Percentiles rank a stretch among this genome's conserved stretches.
Conservation (phyloP, 1,140 invertebrate species). For the Diachasma alloeum region DNA sequence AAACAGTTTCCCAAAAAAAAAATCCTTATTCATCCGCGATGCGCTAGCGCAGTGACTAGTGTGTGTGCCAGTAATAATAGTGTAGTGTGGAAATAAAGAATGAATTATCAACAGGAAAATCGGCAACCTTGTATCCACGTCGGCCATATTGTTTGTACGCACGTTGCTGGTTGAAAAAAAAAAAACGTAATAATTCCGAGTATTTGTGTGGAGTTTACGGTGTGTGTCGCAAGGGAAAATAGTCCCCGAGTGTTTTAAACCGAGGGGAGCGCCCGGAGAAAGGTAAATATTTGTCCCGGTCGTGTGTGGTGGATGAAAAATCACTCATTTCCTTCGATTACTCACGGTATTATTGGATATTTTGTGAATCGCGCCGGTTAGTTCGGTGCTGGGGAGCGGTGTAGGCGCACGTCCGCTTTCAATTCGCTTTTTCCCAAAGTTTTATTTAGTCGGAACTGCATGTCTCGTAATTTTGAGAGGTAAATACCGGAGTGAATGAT, state of each 20-base stretch:
- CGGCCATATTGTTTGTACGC: conserved; percentile 50
- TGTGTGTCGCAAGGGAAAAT: conserved; percentile 21
- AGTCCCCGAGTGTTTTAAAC: conserved; percentile 1
- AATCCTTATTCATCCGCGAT: conserved; percentile 10
- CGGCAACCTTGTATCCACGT: conserved; percentile 33
- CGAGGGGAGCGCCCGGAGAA: conserved; percentile 30
- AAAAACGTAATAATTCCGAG: not conserved
- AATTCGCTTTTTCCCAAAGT: not conserved
- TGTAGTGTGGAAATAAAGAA: conserved; percentile 40
- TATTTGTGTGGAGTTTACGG: not conserved
- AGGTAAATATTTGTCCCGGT: conserved; percentile 44
- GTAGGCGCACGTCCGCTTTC: not conserved
- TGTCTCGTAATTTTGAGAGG: too few relatives aligned
- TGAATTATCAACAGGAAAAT: conserved; percentile 46
- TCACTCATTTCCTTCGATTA: not conserved
- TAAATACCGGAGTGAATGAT: too few relatives aligned
- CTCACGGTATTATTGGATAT: not conserved
- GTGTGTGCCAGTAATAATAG: not conserved
- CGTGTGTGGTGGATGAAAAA: not conserved
- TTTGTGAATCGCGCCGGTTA: not conserved
- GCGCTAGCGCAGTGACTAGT: conserved; percentile 41
- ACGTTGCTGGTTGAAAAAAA: conserved; percentile 40
- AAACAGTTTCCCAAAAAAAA: conserved; percentile 24
- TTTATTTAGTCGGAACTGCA: not conserved
- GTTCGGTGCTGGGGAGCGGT: not conserved